Evolutionary conservation across 2,113 vertebrate species (phyloP).

Genomic region (Upupa epops): DNA sequence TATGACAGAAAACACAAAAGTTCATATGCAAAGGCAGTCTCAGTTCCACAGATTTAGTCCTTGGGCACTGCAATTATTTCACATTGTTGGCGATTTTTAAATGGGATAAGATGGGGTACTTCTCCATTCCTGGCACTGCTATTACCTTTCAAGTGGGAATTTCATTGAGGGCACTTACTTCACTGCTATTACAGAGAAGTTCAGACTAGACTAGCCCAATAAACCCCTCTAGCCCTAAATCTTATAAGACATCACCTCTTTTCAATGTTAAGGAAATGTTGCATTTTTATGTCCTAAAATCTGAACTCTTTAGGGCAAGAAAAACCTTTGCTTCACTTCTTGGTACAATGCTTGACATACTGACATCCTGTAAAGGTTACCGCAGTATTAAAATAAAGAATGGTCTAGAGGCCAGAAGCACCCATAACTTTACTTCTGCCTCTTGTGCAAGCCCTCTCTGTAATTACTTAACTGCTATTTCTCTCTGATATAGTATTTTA

Average conservation of each 20-base stretch:
- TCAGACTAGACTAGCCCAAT: neutral
- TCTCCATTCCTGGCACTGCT: neutral
- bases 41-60: neutral
- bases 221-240: conserved; percentile 9
- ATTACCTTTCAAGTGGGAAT: conserved; percentile 12
- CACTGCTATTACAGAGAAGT: neutral
- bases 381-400: conserved; percentile 34
- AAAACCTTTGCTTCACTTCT: neutral
- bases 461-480: conserved; percentile 38
- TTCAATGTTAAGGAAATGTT: conserved; percentile 24
- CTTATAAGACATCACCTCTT: neutral
- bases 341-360: neutral
- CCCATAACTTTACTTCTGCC: conserved; percentile 2
- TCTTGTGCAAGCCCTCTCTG: neutral
- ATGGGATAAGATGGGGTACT: neutral
- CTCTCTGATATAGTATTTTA: conserved; percentile 36
- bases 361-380: conserved; percentile 17
- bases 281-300: neutral
- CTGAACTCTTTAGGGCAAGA: neutral
- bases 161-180: conserved; percentile 19
- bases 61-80: neutral
- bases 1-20: conserved; percentile 8
- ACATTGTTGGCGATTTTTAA: neutral
- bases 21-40: neutral
- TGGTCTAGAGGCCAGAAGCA: neutral